phyloP scores from a whole-genome alignment of 2,113 vertebrate genomes.

The Marmota flaviventris region DNA sequence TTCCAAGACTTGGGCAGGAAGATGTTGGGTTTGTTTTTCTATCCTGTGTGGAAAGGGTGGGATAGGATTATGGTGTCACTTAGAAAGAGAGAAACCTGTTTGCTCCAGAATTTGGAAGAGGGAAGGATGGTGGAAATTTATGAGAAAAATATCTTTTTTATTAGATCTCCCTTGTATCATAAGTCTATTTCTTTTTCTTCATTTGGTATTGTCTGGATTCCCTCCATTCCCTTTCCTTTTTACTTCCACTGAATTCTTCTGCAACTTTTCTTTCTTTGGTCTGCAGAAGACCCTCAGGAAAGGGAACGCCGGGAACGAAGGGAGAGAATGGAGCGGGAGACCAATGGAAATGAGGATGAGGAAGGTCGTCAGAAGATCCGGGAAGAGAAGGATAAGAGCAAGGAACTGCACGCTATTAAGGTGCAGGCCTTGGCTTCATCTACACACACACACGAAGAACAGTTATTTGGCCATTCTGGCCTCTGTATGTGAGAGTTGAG shows the following conservation, averaged over 20 bases:
- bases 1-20: slow-evolving; percentile 98
- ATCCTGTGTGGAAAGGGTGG: neutral
- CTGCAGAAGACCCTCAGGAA: slow-evolving; percentile 97
- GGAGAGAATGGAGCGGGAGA: slow-evolving; percentile 97
- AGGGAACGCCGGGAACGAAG: slow-evolving; percentile 95
- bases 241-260: slow-evolving; percentile 8
- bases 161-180: rapidly evolving
- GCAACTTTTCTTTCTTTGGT: slow-evolving; percentile 64
- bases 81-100: slow-evolving; percentile 11
- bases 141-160: neutral
- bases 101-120: slow-evolving; percentile 9
- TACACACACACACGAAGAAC: neutral
- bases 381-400: slow-evolving; percentile 98
- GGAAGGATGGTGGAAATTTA: neutral
- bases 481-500: neutral
- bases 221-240: neutral
- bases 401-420: slow-evolving; percentile 98
- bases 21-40: slow-evolving; percentile 93
- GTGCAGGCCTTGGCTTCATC: slow-evolving; percentile 79
- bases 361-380: slow-evolving; percentile 97
- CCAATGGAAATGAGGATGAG: slow-evolving; percentile 96
- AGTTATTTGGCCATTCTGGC: neutral
- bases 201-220: neutral
- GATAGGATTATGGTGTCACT: neutral
- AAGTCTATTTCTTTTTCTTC: neutral